Percentiles rank a stretch among this genome's conserved stretches.
Evolutionary conservation across 2,113 vertebrate genomes (phyloP).

Genomic region (Mormyrus lacerda): DNA sequence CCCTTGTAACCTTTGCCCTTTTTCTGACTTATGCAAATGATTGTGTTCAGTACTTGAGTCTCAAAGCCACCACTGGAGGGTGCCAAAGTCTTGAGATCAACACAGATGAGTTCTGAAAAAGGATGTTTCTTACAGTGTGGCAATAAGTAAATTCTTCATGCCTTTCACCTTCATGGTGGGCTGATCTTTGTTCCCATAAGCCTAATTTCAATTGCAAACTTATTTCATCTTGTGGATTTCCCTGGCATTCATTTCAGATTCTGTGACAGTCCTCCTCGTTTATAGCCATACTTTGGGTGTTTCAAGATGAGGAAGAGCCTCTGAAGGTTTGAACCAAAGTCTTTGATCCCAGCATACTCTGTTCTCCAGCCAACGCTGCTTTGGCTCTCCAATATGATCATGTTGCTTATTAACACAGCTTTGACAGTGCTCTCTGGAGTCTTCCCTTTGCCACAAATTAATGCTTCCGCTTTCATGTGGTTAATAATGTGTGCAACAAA

Average conservation of each 20-base stretch:
- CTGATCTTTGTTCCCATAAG: background rate
- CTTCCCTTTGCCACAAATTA: background rate
- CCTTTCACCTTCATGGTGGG: background rate
- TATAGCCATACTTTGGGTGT: background rate
- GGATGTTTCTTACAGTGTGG: background rate
- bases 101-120: background rate
- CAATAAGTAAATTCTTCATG: background rate
- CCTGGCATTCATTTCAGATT: background rate
- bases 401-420: background rate
- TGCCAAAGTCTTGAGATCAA: background rate
- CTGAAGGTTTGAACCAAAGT: background rate
- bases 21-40: slow-evolving; percentile 16
- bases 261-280: background rate
- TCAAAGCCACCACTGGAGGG: slow-evolving; percentile 10
- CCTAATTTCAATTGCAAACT: background rate
- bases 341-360: background rate
- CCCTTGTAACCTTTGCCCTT: slow-evolving; percentile 15
- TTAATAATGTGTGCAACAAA: background rate
- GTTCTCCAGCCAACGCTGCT: background rate
- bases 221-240: background rate
- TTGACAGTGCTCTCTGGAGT: background rate
- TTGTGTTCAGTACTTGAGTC: background rate
- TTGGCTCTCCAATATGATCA: background rate
- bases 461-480: background rate
- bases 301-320: background rate